Base-by-base conservation (phyloP, 2,113 vertebrate species). In the Vicugna pacos region DNA sequence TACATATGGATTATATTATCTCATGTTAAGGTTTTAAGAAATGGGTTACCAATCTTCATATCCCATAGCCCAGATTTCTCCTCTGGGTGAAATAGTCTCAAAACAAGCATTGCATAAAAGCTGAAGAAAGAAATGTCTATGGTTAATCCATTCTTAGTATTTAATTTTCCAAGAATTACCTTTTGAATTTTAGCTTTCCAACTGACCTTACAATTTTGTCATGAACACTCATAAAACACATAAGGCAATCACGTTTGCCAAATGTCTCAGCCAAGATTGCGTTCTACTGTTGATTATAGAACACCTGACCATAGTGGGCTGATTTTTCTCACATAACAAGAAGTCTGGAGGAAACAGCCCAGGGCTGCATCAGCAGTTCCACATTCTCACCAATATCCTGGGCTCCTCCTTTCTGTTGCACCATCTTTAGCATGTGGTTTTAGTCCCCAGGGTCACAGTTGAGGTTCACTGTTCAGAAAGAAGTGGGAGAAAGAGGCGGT, bases 151-250 rank as follows among this genome's bases (percentile, higher is more conserved):
- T 42, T 58, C 76, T 80, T 65, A 30, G 48, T 81, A 84, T 38
- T 96, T 87, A 62, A n/a, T 88, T 91, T 81, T 94, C 91, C 20
- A 72, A 79, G 24, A 96, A 64, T 84, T 58, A 50, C 42, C 24
- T 79, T 79, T 64, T 67, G 42, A 82, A 82, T 92, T 70, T 94
- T 80, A 76, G 77, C 8, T 80, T 83, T 92, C 42, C 62, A 67
- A n/a, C 24, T 32, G 50, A 84, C 35, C 6, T 6, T 62, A 8
- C 64, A 24, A 30, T 69, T 82, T 70, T 94, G 20, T 22, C 28
- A 5, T 14, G 12, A 73, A 30, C 19, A 12, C 24, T 42, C 10
- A 35, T 35, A 35, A 35, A 35, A 35, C 35, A 35, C 35, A 56
- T 62, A 76, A 81, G 28, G 20, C 42, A 83, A 50, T 75, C 32